Evolutionary conservation across 2,113 vertebrate species (phyloP).

Genomic region (Prietella phreatophila): DNA sequence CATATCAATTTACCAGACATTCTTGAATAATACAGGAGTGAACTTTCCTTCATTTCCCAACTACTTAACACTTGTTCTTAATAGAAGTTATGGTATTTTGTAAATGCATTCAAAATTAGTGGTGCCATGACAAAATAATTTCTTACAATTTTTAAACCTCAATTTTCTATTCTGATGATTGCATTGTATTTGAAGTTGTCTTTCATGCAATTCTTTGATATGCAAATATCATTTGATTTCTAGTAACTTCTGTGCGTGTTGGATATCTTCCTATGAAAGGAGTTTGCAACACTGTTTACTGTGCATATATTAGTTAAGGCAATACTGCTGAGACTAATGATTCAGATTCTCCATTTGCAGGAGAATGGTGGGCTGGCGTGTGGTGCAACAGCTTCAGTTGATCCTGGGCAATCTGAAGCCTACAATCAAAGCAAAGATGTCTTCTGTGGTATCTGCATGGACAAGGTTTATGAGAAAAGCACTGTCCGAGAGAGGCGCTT

Average conservation of each 20-base stretch:
- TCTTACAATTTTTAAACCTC: background rate
- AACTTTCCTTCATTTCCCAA: too few species aligned
- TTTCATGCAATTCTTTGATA: background rate
- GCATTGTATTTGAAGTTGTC: background rate
- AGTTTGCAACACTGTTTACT: background rate
- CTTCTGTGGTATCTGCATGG: constrained; percentile 89
- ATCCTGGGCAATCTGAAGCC: constrained; percentile 45
- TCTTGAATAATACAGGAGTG: too few species aligned
- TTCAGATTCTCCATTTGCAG: constrained; percentile 3
- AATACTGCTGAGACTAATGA: background rate
- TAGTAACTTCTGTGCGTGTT: background rate
- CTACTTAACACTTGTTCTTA: too few species aligned
- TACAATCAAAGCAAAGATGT: constrained; percentile 71
- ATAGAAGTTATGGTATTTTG: too few species aligned
- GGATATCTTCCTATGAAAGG: background rate
- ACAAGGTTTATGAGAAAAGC: constrained; percentile 82
- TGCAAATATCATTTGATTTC: background rate
- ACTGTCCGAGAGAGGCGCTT: constrained; percentile 69
- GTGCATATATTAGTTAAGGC: background rate
- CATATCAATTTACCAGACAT: background rate
- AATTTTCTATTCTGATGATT: background rate
- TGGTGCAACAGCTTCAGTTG: constrained; percentile 47
- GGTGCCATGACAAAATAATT: background rate
- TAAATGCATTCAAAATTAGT: background rate
- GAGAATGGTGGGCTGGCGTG: constrained; percentile 21